These are phyloP conservation scores for Nephotettix cincticeps DNA, from an alignment of 1,140 invertebrate genomes.

Conservation along the genomic window DNA sequence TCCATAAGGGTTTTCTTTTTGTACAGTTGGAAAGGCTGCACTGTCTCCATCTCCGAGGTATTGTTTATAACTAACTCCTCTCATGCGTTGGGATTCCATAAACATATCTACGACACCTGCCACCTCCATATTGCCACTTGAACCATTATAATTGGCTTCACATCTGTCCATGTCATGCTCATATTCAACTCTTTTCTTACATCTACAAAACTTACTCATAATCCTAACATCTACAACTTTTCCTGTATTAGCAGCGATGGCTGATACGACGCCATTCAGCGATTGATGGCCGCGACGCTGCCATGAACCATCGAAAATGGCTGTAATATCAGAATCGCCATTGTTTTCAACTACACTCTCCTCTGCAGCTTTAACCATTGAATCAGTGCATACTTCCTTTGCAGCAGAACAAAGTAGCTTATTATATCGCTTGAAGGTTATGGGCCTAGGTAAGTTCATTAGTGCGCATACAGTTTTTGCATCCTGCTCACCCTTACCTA, in stretches of 20 bases:
- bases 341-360: too few relatives aligned
- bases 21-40: neutral
- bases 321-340: too few relatives aligned
- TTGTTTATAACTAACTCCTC: neutral
- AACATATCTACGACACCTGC: neutral
- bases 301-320: too few relatives aligned
- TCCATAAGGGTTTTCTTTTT: neutral
- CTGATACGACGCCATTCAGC: too few relatives aligned
- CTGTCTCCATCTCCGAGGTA: neutral
- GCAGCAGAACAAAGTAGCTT: too few relatives aligned
- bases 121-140: neutral
- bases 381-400: too few relatives aligned
- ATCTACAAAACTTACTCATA: neutral
- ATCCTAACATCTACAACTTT: constrained; percentile 1
- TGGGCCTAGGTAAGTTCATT: neutral
- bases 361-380: too few relatives aligned
- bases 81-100: neutral
- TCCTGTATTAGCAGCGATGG: neutral
- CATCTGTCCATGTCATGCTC: neutral
- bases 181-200: neutral
- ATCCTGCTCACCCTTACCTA: neutral
- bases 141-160: neutral
- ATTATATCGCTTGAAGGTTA: neutral
- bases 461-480: neutral
- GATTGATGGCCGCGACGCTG: too few relatives aligned